Conservation (phyloP, 2,888 invertebrate genomes). For the Chaetogeoica ovagalla region DNA sequence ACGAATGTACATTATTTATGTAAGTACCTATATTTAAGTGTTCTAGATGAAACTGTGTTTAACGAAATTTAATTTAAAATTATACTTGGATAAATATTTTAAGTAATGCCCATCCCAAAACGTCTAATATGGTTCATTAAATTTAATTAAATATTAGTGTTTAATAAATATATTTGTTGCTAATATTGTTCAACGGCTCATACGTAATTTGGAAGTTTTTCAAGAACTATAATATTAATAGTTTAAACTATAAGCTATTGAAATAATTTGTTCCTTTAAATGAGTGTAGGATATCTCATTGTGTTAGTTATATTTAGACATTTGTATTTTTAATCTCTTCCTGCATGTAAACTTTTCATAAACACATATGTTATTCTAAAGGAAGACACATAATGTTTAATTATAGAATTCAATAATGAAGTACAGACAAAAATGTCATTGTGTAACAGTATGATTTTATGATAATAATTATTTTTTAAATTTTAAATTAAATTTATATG, state of each 20-base stretch:
- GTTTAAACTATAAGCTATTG: neutral
- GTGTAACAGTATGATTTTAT: neutral
- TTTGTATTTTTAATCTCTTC: constrained; percentile 37
- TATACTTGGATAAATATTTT: too few species aligned
- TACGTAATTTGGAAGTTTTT: constrained; percentile 11
- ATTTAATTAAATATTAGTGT: neutral
- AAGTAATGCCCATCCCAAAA: too few species aligned
- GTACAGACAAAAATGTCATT: neutral
- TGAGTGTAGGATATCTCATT: constrained; percentile 9
- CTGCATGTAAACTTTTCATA: constrained; percentile 20
- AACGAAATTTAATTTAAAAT: too few species aligned
- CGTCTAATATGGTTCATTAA: neutral
- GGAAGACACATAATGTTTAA: constrained; percentile 20
- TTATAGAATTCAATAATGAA: constrained; percentile 27
- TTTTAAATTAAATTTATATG: too few species aligned
- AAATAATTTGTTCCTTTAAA: constrained; percentile 31
- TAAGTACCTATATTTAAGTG: constrained; percentile 25
- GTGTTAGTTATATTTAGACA: constrained; percentile 42
- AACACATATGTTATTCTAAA: constrained; percentile 33
- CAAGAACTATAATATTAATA: constrained; percentile 1
- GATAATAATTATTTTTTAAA: neutral
- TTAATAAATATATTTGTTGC: neutral
- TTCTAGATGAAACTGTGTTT: neutral
- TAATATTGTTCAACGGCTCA: constrained; percentile 1
- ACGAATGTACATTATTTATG: constrained; percentile 8